Percentiles rank a stretch among this genome's conserved stretches.
Evolutionary conservation across 1,140 invertebrate genomes (phyloP).

Genomic region (Gyrodactylus bullatarudis): DNA sequence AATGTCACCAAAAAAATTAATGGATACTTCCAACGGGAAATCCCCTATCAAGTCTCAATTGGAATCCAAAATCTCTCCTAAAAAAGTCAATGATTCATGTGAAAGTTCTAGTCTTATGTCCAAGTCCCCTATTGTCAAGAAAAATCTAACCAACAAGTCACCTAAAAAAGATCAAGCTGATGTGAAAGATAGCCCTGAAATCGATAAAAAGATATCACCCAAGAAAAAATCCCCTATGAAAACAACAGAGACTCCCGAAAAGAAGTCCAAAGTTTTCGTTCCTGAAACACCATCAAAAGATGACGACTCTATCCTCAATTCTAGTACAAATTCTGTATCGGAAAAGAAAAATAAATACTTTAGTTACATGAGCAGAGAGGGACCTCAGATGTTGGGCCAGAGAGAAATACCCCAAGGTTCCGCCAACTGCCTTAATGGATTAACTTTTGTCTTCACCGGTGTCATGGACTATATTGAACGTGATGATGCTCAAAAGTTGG

Average conservation of each 20-base stretch:
- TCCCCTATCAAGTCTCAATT: too few relatives aligned
- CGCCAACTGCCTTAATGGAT: slow-evolving; percentile 31
- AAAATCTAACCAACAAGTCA: too few relatives aligned
- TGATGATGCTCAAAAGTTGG: slow-evolving; percentile 35
- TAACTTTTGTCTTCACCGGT: slow-evolving; percentile 49
- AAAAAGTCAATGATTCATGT: too few relatives aligned
- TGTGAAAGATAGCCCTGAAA: too few relatives aligned
- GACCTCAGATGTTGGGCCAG: slow-evolving; percentile 37
- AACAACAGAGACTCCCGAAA: background rate
- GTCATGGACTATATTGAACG: slow-evolving; percentile 52
- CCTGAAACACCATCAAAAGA: background rate
- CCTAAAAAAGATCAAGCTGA: too few relatives aligned
- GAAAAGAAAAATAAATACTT: slow-evolving; percentile 28
- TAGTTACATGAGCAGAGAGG: slow-evolving; percentile 34
- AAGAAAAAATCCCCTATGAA: too few relatives aligned
- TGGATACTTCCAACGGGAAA: too few relatives aligned
- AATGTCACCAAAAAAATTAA: too few relatives aligned
- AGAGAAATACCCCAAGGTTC: slow-evolving; percentile 37
- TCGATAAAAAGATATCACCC: too few relatives aligned
- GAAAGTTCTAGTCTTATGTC: too few relatives aligned
- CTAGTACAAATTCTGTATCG: background rate
- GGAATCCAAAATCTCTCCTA: too few relatives aligned
- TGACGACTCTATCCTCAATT: background rate
- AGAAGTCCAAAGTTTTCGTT: background rate
- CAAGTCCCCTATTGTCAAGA: too few relatives aligned